Evolutionary conservation across 2,888 invertebrate species (phyloP), one percentile per base, ranked within the genome.

Genomic region (Eilema depressum): DNA sequence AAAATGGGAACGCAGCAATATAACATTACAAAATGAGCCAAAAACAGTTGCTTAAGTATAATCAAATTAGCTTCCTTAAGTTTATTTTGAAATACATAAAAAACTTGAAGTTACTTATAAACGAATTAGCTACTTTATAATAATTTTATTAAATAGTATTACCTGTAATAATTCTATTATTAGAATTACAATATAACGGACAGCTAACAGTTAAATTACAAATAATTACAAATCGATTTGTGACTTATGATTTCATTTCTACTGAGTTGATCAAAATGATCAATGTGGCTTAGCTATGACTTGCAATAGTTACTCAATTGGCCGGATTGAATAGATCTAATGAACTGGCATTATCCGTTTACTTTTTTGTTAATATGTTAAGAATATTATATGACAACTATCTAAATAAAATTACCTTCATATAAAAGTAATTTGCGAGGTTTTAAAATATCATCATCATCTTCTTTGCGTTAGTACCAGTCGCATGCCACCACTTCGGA

Each of bases 291-390:
- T 59, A 41, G 28, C 66, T 66, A 70, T 72, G 66, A 72, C 73
- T 69, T 60, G 75, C 53, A 62, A 66, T 26, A 65, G 64, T 74
- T 70, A 28, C 69, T 63, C 68, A 74, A 75, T 78, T 67, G 64
- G 63, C 53, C 23, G 71, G 66, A 77, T 77, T 72, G 61, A 64
- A 79, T 77, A 66, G 28, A 69, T 71, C 53, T 76, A 77, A 72
- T 70, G 61, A 72, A 66, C 59, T 57, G 47, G 57, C 65, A 57
- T 47, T 53, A 23, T 26, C 7, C 17, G 25, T 26, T 59, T 26
- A 59, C 59, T 65, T 26, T 63, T 66, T 60, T 60, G 28, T 61
- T 28, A 26, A 63, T 59, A 68, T 37, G 37, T 30, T 57, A 23
- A 23, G 33, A 66, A 56, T 28, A 56, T 41, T 41, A 12, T n/a